Conservation (phyloP, 2,888 invertebrate genomes). For the Thymelicus acteon region DNA sequence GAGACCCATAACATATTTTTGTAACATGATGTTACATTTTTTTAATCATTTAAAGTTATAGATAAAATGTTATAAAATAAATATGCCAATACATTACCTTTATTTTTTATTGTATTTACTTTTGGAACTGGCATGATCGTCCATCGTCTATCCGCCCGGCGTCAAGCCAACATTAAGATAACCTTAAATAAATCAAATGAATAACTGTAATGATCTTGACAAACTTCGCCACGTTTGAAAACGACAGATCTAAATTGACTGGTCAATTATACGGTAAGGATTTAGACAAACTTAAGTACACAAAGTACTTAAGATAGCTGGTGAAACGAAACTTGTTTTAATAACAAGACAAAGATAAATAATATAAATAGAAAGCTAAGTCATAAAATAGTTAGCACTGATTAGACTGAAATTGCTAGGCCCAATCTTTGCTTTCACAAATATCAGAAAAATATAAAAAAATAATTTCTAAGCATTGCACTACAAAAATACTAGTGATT, state of each 20-base stretch:
- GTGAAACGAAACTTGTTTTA: neutral
- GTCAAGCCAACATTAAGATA: neutral
- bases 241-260: neutral
- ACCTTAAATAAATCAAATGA: neutral
- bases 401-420: too few relatives aligned
- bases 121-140: neutral
- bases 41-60: too few relatives aligned
- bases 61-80: too few relatives aligned
- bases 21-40: too few relatives aligned
- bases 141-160: neutral
- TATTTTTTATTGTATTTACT: neutral
- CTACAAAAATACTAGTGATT: too few relatives aligned
- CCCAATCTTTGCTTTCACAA: too few relatives aligned
- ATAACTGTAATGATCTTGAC: neutral
- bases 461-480: too few relatives aligned
- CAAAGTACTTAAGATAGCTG: constrained; percentile 15
- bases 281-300: constrained; percentile 17
- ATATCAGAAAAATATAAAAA: too few relatives aligned
- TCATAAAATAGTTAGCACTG: too few relatives aligned
- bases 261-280: constrained; percentile 4
- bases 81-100: too few relatives aligned
- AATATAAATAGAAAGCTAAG: too few relatives aligned
- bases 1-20: too few relatives aligned
- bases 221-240: neutral
- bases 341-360: neutral